Conservation (phyloP, 2,888 invertebrate genomes). For the Diloba caeruleocephala region DNA sequence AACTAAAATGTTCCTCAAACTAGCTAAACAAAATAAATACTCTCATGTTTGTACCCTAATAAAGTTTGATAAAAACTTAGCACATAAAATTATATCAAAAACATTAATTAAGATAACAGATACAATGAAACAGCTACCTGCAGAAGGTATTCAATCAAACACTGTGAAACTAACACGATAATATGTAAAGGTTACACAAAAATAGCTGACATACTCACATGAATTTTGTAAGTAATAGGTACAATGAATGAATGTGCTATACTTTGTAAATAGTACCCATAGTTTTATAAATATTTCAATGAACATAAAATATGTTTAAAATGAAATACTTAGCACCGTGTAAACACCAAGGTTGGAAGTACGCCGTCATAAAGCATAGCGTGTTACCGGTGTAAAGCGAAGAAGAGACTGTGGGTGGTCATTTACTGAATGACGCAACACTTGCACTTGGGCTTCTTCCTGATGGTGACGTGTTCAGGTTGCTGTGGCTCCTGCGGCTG, state of each 20-base stretch:
- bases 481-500: constrained; percentile 94
- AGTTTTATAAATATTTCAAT: constrained; percentile 58
- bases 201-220: constrained; percentile 60
- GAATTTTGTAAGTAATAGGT: constrained; percentile 60
- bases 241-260: constrained; percentile 64
- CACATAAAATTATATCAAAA: constrained; percentile 72
- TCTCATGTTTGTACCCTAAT: constrained; percentile 80
- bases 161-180: constrained; percentile 50
- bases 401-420: constrained; percentile 6
- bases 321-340: constrained; percentile 80
- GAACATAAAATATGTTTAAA: constrained; percentile 60
- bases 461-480: constrained; percentile 97
- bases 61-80: constrained; percentile 72
- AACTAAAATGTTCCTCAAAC: constrained; percentile 68
- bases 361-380: constrained; percentile 65
- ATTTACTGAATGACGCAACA: constrained; percentile 97
- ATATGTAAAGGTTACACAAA: constrained; percentile 57
- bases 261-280: constrained; percentile 58
- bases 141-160: constrained; percentile 39
- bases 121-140: constrained; percentile 59
- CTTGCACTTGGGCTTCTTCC: constrained; percentile 98
- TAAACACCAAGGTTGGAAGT: constrained; percentile 69
- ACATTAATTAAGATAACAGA: constrained; percentile 65
- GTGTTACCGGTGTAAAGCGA: constrained; percentile 70
- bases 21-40: constrained; percentile 81